Conservation (phyloP, 2,113 vertebrate species). For the Nesogale talazaci region DNA sequence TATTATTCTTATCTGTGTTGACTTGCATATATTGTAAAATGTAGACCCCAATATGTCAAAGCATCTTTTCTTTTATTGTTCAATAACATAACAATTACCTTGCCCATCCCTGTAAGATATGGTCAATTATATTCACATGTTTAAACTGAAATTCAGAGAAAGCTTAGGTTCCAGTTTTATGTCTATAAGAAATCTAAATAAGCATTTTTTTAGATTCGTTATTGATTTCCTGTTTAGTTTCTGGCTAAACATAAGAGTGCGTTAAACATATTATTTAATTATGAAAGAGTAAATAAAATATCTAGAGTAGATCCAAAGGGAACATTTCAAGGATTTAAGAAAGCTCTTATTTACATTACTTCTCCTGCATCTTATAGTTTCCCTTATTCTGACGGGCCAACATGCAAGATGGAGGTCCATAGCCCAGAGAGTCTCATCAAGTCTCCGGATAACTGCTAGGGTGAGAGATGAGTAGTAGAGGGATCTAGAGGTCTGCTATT, state of each 20-base stretch:
- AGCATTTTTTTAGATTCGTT: constrained; percentile 10
- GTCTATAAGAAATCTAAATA: constrained; percentile 8
- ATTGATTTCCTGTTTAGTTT: neutral
- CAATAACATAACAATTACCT: constrained; percentile 32
- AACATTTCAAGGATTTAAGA: neutral
- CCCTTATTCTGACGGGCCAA: neutral
- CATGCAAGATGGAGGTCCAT: neutral
- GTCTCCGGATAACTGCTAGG: neutral
- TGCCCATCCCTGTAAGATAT: constrained; percentile 44
- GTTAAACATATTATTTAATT: neutral
- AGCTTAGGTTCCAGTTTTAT: constrained; percentile 6
- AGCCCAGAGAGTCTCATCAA: neutral
- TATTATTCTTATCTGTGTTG: constrained; percentile 41
- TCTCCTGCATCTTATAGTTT: neutral
- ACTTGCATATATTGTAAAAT: constrained; percentile 41
- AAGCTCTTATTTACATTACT: neutral
- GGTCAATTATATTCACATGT: constrained; percentile 55
- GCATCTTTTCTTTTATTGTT: constrained; percentile 44
- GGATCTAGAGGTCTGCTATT: too few relatives aligned
- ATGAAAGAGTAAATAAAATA: neutral
- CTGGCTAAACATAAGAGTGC: constrained; percentile 22
- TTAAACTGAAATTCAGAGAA: constrained; percentile 12
- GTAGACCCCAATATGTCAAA: constrained; percentile 57
- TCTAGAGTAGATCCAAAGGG: constrained; percentile 32
- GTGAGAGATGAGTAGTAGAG: accelerated